Conservation (phyloP, 1,140 invertebrate species). For the Zaprionus inermis region DNA sequence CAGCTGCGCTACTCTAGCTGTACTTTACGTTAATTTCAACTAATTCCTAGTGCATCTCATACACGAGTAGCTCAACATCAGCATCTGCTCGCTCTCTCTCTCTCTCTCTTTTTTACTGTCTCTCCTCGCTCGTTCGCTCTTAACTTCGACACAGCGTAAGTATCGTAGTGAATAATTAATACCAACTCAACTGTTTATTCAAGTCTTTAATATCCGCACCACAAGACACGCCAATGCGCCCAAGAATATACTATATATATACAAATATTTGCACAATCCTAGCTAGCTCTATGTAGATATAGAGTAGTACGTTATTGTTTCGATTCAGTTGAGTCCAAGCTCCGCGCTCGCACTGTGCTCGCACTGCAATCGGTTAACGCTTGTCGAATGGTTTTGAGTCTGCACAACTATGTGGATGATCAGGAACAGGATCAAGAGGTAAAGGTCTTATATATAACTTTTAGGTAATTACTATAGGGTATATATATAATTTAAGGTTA, state of each 20-base stretch:
- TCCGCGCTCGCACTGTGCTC: background rate
- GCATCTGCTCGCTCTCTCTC: slow-evolving; percentile 15
- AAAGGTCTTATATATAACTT: slow-evolving; percentile 15
- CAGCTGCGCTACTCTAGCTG: background rate
- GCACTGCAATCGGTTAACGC: background rate
- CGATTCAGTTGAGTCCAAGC: slow-evolving; percentile 40
- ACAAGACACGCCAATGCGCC: slow-evolving; percentile 5
- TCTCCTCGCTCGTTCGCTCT: background rate
- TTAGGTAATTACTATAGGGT: background rate
- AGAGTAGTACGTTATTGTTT: slow-evolving; percentile 7
- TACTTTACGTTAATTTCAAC: background rate
- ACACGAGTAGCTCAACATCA: slow-evolving; percentile 1
- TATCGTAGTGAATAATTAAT: slow-evolving; percentile 48
- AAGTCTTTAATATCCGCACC: slow-evolving; percentile 4
- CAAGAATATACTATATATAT: background rate
- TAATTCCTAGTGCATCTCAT: slow-evolving; percentile 1
- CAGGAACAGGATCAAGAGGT: slow-evolving; percentile 43
- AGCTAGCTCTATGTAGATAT: background rate
- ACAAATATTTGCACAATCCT: background rate
- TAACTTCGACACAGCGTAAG: slow-evolving; percentile 26
- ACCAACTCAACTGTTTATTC: slow-evolving; percentile 15
- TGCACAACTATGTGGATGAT: slow-evolving; percentile 65
- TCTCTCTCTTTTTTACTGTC: too few relatives aligned
- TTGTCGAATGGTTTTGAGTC: slow-evolving; percentile 59
- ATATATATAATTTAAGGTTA: too few relatives aligned